Evolutionary conservation across 2,888 invertebrate species (phyloP).

Genomic region (Lamellibrachia satsuma): DNA sequence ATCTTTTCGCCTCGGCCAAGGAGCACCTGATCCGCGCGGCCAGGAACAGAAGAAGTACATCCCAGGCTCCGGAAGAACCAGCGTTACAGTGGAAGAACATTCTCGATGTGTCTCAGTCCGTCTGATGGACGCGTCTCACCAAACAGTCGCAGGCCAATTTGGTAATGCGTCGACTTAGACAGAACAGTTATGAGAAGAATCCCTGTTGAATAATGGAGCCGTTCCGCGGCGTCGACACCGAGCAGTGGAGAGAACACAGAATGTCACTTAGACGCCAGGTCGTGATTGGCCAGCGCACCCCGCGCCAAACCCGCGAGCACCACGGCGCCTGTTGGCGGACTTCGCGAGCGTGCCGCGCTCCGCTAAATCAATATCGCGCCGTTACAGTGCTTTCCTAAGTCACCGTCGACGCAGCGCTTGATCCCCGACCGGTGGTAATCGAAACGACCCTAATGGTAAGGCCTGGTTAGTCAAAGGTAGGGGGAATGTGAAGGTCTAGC

Average conservation of each 20-base stretch:
- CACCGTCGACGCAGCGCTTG: not conserved
- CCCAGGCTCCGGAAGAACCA: not conserved
- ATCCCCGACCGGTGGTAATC: not conserved
- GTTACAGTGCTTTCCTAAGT: slow-evolving; percentile 11
- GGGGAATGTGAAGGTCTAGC: not conserved
- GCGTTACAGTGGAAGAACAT: not conserved
- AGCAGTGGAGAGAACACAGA: not conserved
- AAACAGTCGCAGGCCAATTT: not conserved
- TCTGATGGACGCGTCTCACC: not conserved
- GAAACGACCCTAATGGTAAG: not conserved
- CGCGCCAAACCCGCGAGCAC: not conserved
- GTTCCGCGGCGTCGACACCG: not conserved
- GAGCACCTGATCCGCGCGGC: not conserved
- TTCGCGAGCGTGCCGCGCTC: not conserved
- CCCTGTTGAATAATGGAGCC: not conserved
- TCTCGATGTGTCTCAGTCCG: not conserved
- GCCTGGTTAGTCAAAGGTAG: not conserved
- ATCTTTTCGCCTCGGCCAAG: not conserved
- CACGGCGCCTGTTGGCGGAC: not conserved
- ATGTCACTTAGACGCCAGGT: not conserved
- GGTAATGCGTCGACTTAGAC: not conserved
- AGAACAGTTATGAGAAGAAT: not conserved
- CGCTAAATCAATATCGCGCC: not conserved
- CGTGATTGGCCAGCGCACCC: not conserved
- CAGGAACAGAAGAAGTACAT: not conserved